Evolutionary conservation across 2,888 invertebrate genomes (phyloP).

Genomic region (Calephelis perditalis): DNA sequence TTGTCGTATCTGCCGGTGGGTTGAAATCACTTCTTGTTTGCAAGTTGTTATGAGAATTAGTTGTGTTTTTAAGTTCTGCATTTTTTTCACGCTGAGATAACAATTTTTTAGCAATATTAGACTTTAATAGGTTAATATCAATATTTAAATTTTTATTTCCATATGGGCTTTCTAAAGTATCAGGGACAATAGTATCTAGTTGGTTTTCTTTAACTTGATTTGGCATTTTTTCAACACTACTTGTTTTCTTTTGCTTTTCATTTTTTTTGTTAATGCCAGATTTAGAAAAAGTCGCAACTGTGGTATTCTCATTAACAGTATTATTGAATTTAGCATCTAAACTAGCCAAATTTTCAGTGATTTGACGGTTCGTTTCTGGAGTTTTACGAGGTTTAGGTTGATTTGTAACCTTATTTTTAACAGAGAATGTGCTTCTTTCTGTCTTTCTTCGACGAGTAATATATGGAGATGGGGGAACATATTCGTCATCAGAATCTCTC

Average conservation of each 20-base stretch:
- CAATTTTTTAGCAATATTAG: conserved; percentile 6
- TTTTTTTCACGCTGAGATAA: conserved; percentile 4
- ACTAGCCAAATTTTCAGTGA: neutral
- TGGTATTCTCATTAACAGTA: neutral
- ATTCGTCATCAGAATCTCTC: conserved; percentile 24
- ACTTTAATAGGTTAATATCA: neutral
- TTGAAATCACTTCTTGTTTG: too few relatives aligned
- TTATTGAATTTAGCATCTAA: neutral
- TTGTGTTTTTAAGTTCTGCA: neutral
- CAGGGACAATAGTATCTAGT: neutral
- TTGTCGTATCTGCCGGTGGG: neutral
- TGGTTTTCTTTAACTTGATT: neutral
- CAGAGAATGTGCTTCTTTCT: neutral
- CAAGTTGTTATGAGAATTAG: too few relatives aligned
- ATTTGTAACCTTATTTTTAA: neutral
- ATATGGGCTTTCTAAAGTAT: neutral
- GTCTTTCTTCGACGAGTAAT: conserved; percentile 14
- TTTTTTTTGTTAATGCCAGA: too few relatives aligned
- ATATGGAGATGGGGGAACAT: conserved; percentile 18
- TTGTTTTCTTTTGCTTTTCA: neutral
- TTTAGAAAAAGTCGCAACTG: too few relatives aligned
- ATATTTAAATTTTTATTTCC: neutral
- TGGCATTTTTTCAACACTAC: neutral
- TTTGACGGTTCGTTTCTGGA: neutral
- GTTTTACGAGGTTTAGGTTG: neutral